These are phyloP conservation scores for Brachyopa scutellaris DNA, from an alignment of 2,888 invertebrate species.

Conservation along the genomic window DNA sequence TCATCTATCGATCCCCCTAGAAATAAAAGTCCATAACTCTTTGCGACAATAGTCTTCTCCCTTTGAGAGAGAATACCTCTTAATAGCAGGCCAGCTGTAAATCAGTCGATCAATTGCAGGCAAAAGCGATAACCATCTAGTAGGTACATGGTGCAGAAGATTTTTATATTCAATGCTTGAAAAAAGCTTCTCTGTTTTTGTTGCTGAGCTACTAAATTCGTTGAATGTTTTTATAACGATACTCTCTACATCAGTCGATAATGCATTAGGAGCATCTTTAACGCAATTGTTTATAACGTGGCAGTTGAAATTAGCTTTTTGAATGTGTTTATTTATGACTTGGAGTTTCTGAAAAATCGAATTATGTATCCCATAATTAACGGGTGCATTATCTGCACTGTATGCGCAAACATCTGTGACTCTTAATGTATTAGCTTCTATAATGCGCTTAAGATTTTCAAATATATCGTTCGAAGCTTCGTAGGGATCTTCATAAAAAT, in stretches of 20 bases:
- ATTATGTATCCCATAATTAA: constrained; percentile 46
- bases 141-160: constrained; percentile 45
- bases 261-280: constrained; percentile 36
- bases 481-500: constrained; percentile 51
- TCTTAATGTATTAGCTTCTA: constrained; percentile 13
- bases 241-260: constrained; percentile 35
- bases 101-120: constrained; percentile 50
- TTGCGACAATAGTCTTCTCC: constrained; percentile 39
- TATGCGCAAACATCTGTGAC: constrained; percentile 36
- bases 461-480: constrained; percentile 46
- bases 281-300: constrained; percentile 47
- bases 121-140: constrained; percentile 45
- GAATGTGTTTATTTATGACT: constrained; percentile 24
- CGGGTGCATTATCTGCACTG: constrained; percentile 49
- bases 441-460: constrained; percentile 36
- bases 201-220: constrained; percentile 41
- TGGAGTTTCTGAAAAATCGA: constrained; percentile 40
- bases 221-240: constrained; percentile 40
- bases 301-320: constrained; percentile 43
- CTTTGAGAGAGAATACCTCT: constrained; percentile 34
- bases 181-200: constrained; percentile 23
- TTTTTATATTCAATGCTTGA: constrained; percentile 39
- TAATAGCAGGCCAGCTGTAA: constrained; percentile 55
- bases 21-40: constrained; percentile 49
- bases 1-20: constrained; percentile 25